phyloP scores from a whole-genome alignment of 2,797 vertebrate genomes.

The Salmo trutta region DNA sequence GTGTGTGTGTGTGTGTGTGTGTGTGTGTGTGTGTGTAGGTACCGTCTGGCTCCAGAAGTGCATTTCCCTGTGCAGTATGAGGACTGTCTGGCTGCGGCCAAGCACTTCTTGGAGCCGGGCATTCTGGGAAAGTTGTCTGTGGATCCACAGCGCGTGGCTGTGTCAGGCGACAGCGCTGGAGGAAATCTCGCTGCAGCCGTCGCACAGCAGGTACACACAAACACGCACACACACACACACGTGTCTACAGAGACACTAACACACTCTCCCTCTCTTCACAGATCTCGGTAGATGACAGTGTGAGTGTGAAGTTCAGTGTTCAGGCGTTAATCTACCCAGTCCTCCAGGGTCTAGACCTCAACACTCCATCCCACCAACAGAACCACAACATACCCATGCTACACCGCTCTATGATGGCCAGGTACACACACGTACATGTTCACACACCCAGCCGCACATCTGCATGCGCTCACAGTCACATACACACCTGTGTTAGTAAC shows the following conservation, averaged over 20 bases:
- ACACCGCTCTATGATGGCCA: slow-evolving; percentile 77
- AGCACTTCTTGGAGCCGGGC: slow-evolving; percentile 84
- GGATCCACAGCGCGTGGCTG: slow-evolving; percentile 84
- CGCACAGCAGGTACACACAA: slow-evolving; percentile 83
- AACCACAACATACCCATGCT: slow-evolving; percentile 82
- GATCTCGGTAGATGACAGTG: slow-evolving; percentile 78
- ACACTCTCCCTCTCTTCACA: slow-evolving; percentile 48
- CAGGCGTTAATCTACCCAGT: slow-evolving; percentile 92
- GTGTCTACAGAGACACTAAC: neutral
- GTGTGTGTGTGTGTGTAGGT: slow-evolving; percentile 69
- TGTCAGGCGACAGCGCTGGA: slow-evolving; percentile 93
- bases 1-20: too few relatives aligned
- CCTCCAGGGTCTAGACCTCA: slow-evolving; percentile 92
- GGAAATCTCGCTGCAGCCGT: slow-evolving; percentile 93
- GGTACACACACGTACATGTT: neutral
- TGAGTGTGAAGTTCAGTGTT: slow-evolving; percentile 81
- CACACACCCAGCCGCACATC: neutral
- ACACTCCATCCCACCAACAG: slow-evolving; percentile 91
- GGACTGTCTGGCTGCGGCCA: slow-evolving; percentile 82
- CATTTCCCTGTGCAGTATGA: slow-evolving; percentile 86
- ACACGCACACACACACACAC: neutral
- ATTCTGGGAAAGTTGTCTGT: slow-evolving; percentile 81
- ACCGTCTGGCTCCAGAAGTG: slow-evolving; percentile 86
- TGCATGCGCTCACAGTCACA: neutral
- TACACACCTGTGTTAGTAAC: neutral